These are phyloP conservation scores for Okamejei kenojei DNA, from an alignment of 2,797 vertebrate species.

Conservation along the genomic window DNA sequence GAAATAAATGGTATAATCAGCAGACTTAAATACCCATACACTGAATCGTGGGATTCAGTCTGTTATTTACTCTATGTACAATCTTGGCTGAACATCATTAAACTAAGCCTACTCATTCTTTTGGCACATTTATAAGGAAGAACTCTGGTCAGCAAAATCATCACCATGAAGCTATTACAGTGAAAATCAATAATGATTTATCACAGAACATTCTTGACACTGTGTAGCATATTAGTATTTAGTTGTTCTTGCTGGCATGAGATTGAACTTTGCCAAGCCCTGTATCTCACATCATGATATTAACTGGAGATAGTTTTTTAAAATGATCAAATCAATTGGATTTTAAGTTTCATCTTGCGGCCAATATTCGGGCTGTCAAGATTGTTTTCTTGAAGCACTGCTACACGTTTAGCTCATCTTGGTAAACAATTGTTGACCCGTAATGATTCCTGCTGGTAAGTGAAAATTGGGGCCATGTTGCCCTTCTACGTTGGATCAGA, in stretches of 20 bases:
- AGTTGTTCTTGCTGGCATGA: not conserved
- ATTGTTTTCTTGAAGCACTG: not conserved
- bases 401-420: not conserved
- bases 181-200: slow-evolving; percentile 26
- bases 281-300: slow-evolving; percentile 2
- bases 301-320: not conserved
- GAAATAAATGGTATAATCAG: not conserved
- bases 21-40: too few species aligned
- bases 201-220: not conserved
- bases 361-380: not conserved
- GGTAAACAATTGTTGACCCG: not conserved
- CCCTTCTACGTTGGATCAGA: not conserved
- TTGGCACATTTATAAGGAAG: not conserved
- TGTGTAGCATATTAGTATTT: not conserved
- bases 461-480: not conserved
- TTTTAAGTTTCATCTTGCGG: not conserved
- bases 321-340: slow-evolving; percentile 2
- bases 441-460: not conserved
- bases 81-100: not conserved
- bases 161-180: slow-evolving; percentile 23
- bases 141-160: slow-evolving; percentile 28
- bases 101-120: not conserved
- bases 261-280: not conserved
- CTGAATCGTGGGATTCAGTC: not conserved
- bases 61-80: not conserved